Conservation (phyloP, 2,888 invertebrate species). For the Lepidochrysops patricia region DNA sequence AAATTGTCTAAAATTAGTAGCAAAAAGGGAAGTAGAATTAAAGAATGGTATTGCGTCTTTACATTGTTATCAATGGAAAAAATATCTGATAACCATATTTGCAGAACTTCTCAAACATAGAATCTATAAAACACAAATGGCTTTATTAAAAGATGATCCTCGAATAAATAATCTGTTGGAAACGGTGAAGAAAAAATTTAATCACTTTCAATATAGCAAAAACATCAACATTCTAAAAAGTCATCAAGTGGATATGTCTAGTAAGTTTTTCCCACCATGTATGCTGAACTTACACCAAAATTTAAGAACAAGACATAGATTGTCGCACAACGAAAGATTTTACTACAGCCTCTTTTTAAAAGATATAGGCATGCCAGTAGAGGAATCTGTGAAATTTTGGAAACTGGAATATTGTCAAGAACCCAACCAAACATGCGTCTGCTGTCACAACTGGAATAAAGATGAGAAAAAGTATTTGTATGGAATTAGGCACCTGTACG, state of each 20-base stretch:
- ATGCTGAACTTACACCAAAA: constrained; percentile 76
- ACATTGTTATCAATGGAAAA: constrained; percentile 74
- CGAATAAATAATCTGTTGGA: constrained; percentile 45
- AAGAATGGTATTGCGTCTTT: constrained; percentile 65
- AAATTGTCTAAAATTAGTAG: constrained; percentile 69
- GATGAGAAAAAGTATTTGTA: constrained; percentile 77
- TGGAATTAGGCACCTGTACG: constrained; percentile 82
- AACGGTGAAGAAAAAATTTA: constrained; percentile 32
- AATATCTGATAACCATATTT: constrained; percentile 62
- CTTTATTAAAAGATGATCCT: constrained; percentile 43
- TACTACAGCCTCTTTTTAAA: constrained; percentile 81
- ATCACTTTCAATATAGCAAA: constrained; percentile 25
- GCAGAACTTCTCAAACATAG: constrained; percentile 48
- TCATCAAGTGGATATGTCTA: constrained; percentile 54
- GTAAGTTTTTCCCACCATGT: constrained; percentile 75
- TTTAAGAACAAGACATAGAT: constrained; percentile 73
- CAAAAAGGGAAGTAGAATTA: constrained; percentile 66
- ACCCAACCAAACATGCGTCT: constrained; percentile 56
- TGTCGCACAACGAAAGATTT: constrained; percentile 78
- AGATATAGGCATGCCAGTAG: constrained; percentile 79
- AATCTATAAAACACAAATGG: constrained; percentile 38
- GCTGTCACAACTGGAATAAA: constrained; percentile 78
- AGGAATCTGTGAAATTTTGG: constrained; percentile 79
- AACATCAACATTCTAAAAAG: constrained; percentile 33
- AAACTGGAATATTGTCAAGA: constrained; percentile 75